Conservation (phyloP, 2,888 invertebrate species). For the Tetramorium bicarinatum region DNA sequence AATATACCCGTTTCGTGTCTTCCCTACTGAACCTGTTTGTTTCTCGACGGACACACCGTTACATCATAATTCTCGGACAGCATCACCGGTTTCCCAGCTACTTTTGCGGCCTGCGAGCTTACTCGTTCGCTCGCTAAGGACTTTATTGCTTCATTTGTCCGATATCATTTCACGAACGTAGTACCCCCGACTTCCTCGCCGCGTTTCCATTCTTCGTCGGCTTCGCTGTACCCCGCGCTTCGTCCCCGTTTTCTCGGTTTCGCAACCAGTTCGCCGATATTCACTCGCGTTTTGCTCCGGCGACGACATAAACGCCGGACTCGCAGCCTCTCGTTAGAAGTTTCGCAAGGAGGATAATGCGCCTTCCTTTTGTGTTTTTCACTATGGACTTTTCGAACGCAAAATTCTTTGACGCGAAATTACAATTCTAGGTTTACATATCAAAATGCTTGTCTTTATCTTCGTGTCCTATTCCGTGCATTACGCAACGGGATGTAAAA, state of each 20-base stretch:
- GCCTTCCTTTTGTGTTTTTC: conserved; percentile 1
- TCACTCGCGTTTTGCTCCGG: conserved; percentile 41
- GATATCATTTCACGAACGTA: conserved; percentile 43
- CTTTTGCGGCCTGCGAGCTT: conserved; percentile 13
- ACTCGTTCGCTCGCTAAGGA: conserved; percentile 37
- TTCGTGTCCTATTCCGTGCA: neutral
- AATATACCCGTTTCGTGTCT: conserved; percentile 52
- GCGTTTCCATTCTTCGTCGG: conserved; percentile 46
- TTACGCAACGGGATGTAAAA: neutral
- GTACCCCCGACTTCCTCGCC: conserved; percentile 38
- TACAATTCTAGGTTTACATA: neutral
- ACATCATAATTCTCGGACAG: conserved; percentile 56
- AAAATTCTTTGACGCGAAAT: neutral
- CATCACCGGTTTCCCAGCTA: conserved; percentile 38
- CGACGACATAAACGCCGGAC: conserved; percentile 51
- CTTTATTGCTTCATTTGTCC: conserved; percentile 55
- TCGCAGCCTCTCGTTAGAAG: conserved; percentile 34
- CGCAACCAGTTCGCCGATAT: conserved; percentile 46
- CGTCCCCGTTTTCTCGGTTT: conserved; percentile 24
- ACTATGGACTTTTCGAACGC: neutral
- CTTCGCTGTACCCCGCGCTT: neutral
- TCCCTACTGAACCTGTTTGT: conserved; percentile 56
- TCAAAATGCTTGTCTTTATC: neutral
- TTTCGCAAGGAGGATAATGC: conserved; percentile 48
- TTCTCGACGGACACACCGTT: conserved; percentile 51